Evolutionary conservation across 2,888 invertebrate species (phyloP).

Genomic region (Rhagonycha lutea): DNA sequence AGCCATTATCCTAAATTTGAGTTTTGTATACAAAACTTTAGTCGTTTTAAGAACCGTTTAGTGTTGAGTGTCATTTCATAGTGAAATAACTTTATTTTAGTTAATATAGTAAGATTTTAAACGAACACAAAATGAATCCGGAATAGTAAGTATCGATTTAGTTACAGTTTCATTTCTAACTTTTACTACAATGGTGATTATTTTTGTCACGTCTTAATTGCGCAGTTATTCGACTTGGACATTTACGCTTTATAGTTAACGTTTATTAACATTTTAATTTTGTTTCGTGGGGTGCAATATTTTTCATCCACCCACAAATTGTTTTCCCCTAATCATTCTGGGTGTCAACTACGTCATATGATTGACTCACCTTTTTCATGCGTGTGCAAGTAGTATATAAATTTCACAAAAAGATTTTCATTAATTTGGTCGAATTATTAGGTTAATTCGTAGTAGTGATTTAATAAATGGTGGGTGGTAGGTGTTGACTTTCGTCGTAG

Average conservation of each 20-base stretch:
- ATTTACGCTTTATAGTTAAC: neutral
- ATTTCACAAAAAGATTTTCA: neutral
- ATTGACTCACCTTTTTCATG: conserved; percentile 19
- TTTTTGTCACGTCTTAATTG: conserved; percentile 42
- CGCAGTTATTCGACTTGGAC: conserved; percentile 37
- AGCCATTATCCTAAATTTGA: conserved; percentile 53
- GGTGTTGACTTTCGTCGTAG: neutral
- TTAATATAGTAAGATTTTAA: conserved; percentile 7
- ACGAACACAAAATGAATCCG: conserved; percentile 67
- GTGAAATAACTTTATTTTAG: conserved; percentile 16
- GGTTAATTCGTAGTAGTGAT: neutral
- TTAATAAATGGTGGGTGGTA: neutral
- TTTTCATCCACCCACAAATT: conserved; percentile 19
- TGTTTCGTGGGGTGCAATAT: neutral
- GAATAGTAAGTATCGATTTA: conserved; percentile 76
- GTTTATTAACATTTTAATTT: too few species aligned
- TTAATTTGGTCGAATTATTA: neutral
- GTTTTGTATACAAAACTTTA: conserved; percentile 47
- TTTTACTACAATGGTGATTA: conserved; percentile 41
- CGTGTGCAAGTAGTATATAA: neutral
- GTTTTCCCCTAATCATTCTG: conserved; percentile 22
- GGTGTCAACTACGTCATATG: conserved; percentile 27
- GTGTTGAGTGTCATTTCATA: conserved; percentile 13
- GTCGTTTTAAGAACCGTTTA: conserved; percentile 30
- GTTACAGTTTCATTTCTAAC: conserved; percentile 41